Evolutionary conservation across 2,113 vertebrate species (phyloP).

Genomic region (Panurus biarmicus): DNA sequence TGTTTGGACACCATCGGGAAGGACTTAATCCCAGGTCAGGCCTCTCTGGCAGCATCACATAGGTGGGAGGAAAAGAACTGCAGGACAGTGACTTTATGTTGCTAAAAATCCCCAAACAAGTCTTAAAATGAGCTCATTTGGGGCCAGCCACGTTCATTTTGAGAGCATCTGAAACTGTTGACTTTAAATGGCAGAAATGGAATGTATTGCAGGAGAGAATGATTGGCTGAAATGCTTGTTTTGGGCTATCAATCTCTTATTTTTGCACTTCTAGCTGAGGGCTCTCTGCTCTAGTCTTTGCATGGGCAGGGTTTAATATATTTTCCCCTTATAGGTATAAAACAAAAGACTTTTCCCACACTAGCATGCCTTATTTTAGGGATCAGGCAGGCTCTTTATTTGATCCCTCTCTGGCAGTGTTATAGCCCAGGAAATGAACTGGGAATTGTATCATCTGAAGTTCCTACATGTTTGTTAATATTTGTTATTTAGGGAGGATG

Average conservation of each 20-base stretch:
- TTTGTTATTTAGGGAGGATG: constrained; percentile 54
- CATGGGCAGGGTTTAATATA: neutral
- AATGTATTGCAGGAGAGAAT: neutral
- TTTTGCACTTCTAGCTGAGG: neutral
- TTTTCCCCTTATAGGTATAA: neutral
- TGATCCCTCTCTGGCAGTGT: constrained; percentile 31
- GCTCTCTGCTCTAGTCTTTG: neutral
- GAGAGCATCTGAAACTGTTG: neutral
- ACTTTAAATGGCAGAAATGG: neutral
- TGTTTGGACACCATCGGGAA: neutral
- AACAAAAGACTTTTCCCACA: constrained; percentile 28
- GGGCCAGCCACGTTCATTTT: neutral
- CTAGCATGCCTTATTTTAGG: constrained; percentile 10
- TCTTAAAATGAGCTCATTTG: neutral
- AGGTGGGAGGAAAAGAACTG: neutral
- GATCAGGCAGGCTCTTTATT: constrained; percentile 20
- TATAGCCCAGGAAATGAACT: constrained; percentile 38
- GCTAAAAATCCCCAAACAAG: neutral
- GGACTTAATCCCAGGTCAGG: neutral
- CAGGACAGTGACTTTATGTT: neutral
- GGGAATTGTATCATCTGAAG: constrained; percentile 56
- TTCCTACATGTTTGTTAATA: constrained; percentile 60
- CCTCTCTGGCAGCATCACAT: neutral
- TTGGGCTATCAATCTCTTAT: neutral
- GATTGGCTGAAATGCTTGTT: neutral